Evolutionary conservation across 2,888 invertebrate genomes (phyloP).

Genomic region (Cyclophora albipunctata): DNA sequence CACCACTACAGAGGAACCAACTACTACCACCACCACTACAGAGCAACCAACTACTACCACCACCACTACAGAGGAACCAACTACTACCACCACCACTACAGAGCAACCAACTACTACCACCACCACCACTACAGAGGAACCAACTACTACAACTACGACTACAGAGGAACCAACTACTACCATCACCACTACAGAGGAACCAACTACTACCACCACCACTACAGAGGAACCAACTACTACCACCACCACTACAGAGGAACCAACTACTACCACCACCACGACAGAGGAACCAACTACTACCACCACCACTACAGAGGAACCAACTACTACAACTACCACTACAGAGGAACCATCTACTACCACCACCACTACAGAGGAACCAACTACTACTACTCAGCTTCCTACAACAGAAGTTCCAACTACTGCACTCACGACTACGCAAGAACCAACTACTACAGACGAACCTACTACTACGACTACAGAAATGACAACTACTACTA

Average conservation of each 20-base stretch:
- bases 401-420: neutral
- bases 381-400: conserved; percentile 6
- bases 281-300: no score
- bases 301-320: no score
- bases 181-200: conserved; percentile 1
- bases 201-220: conserved; percentile 7
- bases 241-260: conserved; percentile 4
- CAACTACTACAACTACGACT: neutral
- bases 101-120: conserved; percentile 1
- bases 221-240: conserved; percentile 7
- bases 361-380: neutral
- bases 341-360: conserved; percentile 5
- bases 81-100: conserved; percentile 9
- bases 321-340: conserved; percentile 1
- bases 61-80: neutral
- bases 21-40: neutral
- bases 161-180: conserved; percentile 6
- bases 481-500: neutral
- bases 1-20: no score
- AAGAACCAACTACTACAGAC: conserved; percentile 4
- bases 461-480: conserved; percentile 2
- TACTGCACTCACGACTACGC: neutral
- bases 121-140: conserved; percentile 5
- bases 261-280: neutral
- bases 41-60: conserved; percentile 1